Conservation (phyloP, 2,113 vertebrate genomes). For the Ceuthmochares aereus region DNA sequence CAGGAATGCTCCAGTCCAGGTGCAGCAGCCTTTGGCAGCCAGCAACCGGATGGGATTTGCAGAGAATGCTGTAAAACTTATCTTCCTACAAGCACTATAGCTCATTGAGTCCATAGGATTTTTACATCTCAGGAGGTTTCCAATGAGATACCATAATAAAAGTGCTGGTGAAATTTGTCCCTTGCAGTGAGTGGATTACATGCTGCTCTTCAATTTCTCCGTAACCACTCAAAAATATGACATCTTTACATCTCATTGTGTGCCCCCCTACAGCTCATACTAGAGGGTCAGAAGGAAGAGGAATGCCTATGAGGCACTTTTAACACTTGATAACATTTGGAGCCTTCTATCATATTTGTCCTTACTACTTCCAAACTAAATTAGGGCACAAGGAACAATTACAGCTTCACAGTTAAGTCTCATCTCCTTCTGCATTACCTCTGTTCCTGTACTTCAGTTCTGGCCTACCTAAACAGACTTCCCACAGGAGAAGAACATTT, state of each 20-base stretch:
- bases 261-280: not conserved
- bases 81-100: not conserved
- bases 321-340: not conserved
- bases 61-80: not conserved
- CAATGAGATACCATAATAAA: not conserved
- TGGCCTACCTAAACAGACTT: not conserved
- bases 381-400: not conserved
- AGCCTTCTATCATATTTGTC: not conserved
- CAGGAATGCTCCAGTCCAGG: not conserved
- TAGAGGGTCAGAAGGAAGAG: not conserved
- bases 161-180: not conserved
- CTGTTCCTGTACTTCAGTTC: not conserved
- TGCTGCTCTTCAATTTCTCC: not conserved
- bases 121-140: not conserved
- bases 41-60: not conserved
- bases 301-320: not conserved
- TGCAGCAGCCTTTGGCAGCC: conserved; percentile 18
- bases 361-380: not conserved
- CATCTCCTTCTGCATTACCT: not conserved
- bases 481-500: not conserved
- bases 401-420: not conserved
- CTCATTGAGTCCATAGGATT: not conserved
- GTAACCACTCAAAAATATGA: not conserved
- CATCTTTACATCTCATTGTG: not conserved
- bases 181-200: not conserved